Evolutionary conservation across 1,140 invertebrate genomes (phyloP).

Genomic region (Drosophila bifasciata): DNA sequence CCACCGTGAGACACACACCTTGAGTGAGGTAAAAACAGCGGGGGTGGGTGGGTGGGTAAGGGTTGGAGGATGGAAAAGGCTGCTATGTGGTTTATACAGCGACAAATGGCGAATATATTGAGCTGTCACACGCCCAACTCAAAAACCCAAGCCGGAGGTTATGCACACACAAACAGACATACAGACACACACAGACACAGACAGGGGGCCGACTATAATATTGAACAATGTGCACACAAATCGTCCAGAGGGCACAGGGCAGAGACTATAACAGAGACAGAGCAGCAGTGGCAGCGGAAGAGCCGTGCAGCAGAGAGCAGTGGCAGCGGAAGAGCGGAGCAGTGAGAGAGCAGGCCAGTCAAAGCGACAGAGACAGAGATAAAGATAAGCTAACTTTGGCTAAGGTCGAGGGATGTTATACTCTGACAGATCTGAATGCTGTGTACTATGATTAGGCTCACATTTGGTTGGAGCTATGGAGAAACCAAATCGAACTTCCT

Average conservation of each 20-base stretch:
- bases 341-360: not conserved
- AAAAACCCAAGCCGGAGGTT: constrained; percentile 35
- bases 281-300: not conserved
- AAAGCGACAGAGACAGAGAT: not conserved
- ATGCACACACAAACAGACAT: constrained; percentile 37
- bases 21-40: constrained; percentile 11
- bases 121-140: constrained; percentile 73
- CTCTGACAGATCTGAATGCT: too few species aligned
- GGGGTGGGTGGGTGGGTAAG: not conserved
- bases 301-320: not conserved
- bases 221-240: constrained; percentile 72
- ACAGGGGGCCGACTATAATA: constrained; percentile 46
- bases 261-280: constrained; percentile 38
- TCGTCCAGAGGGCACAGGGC: constrained; percentile 17
- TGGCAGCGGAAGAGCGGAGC: too few species aligned
- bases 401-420: too few species aligned
- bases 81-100: constrained; percentile 53
- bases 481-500: too few species aligned
- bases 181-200: constrained; percentile 28
- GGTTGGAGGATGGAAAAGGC: too few species aligned
- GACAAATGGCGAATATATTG: constrained; percentile 83
- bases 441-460: too few species aligned
- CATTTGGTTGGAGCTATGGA: too few species aligned
- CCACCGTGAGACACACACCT: constrained; percentile 31
- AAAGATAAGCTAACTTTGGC: not conserved